Base-by-base conservation (phyloP, 2,888 invertebrate species). In the Amblyjoppa proteus region DNA sequence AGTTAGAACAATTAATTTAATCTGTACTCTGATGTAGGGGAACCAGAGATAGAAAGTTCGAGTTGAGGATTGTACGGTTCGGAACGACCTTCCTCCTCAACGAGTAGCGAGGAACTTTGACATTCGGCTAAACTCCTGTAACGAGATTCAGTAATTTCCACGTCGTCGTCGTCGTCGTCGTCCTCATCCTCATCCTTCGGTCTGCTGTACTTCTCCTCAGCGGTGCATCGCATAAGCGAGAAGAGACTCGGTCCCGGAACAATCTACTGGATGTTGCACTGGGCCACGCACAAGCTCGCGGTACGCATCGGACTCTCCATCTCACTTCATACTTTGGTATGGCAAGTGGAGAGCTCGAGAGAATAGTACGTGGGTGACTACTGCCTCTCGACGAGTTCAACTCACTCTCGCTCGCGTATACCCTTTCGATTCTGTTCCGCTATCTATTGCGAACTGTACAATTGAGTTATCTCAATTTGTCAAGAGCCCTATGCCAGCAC, bases 381-480 rank as follows among this genome's bases (percentile, higher is more conserved):
- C 34, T 11, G 53, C 25, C 45, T 41, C 68, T 77, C 68, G 51
- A 56, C 31, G 9, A 41, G 61, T 70, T 1, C 20, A 56, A 49
- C 78, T 69, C 77, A 16, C 56, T 79, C 53, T 79, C 74, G 51
- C 77, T 41, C 78, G 61, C 20, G 49, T 61, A 61, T n/a, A 11
- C 28, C 51, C 64, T 61, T 16, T 31, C 31, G 3, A 28, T 2
- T 25, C 28, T 31, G 51, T 70, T 56, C 45, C 68, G 56, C 74
- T 25, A 49, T 66, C 84, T 64, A 68, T 81, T 66, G 80, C 74
- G 41, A 70, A 25, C 71, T 73, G 81, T 77, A 81, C 81, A 81
- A 84, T 77, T 74, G 84, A 81, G 81, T 84, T 84, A 84, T 84
- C 84, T 84, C 84, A 84, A 84, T 84, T 84, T 84, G 81, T 84